phyloP scores from a whole-genome alignment of 2,113 vertebrate species.

The Osmerus mordax region DNA sequence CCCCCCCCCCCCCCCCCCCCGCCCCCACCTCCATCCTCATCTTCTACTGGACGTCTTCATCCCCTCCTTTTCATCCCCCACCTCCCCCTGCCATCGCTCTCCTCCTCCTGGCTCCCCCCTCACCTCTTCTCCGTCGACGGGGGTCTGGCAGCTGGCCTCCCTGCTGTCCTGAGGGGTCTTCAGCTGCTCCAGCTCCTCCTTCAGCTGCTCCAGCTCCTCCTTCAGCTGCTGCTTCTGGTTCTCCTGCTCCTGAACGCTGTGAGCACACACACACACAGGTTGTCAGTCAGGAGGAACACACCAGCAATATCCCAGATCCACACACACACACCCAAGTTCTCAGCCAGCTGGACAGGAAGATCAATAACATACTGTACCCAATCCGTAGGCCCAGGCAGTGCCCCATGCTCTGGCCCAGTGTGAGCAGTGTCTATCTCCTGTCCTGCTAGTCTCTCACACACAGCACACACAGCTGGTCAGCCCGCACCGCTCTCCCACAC shows the following conservation, averaged over 20 bases:
- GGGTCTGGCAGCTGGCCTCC: slow-evolving; percentile 72
- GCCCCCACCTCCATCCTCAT: neutral
- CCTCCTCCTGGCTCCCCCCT: slow-evolving; percentile 6
- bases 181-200: slow-evolving; percentile 70
- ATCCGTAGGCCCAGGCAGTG: slow-evolving; percentile 74
- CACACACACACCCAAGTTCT: neutral
- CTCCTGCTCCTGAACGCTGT: slow-evolving; percentile 77
- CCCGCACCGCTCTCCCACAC: slow-evolving; percentile 26
- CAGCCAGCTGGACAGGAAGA: slow-evolving; percentile 23
- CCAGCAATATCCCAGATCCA: neutral
- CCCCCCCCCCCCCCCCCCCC: no score
- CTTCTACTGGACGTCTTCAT: no score
- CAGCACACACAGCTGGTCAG: slow-evolving; percentile 14
- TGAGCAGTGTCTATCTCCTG: neutral
- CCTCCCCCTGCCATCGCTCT: no score
- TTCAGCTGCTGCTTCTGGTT: slow-evolving; percentile 70
- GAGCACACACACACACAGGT: neutral
- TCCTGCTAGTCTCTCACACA: neutral
- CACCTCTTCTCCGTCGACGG: slow-evolving; percentile 58
- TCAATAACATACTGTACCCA: slow-evolving; percentile 65
- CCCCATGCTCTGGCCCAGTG: slow-evolving; percentile 71
- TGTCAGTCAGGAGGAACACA: neutral
- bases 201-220: slow-evolving; percentile 71
- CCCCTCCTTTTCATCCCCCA: neutral
- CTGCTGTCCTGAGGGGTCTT: slow-evolving; percentile 58